Conservation (phyloP, 2,888 invertebrate genomes). For the Lycocerus yunnanus region DNA sequence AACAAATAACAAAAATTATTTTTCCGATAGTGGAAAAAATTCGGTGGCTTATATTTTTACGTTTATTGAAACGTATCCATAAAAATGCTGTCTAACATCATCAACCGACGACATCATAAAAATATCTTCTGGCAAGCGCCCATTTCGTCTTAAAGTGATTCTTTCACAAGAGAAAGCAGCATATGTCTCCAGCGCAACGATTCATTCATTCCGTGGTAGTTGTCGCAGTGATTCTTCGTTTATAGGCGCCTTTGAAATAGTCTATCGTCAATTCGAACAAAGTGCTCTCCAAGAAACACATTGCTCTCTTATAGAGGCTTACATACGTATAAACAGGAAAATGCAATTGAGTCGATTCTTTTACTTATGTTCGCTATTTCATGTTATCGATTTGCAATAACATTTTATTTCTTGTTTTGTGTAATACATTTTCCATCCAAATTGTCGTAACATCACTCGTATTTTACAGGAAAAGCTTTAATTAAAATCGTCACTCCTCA, state of each 20-base stretch:
- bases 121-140: conserved; percentile 29
- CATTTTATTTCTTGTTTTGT: conserved; percentile 7
- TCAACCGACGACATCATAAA: conserved; percentile 38
- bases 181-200: conserved; percentile 36
- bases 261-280: conserved; percentile 27
- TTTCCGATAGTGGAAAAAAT: conserved; percentile 8
- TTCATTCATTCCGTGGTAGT: conserved; percentile 34
- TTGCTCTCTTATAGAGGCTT: conserved; percentile 27
- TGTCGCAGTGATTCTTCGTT: conserved; percentile 39
- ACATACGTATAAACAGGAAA: conserved; percentile 41
- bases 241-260: conserved; percentile 39
- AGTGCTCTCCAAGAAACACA: conserved; percentile 26
- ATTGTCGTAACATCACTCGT: background rate
- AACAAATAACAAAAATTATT: background rate
- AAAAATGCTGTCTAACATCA: conserved; percentile 34
- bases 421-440: background rate
- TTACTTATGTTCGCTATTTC: conserved; percentile 22
- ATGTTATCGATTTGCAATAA: conserved; percentile 28
- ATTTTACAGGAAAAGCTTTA: conserved; percentile 4
- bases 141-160: conserved; percentile 33
- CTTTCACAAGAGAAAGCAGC: conserved; percentile 35
- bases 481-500: background rate
- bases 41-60: conserved; percentile 38
- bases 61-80: conserved; percentile 41
- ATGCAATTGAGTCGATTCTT: conserved; percentile 38